These are phyloP conservation scores for Enchytraeus crypticus DNA, from an alignment of 2,888 invertebrate species.

Conservation along the genomic window DNA sequence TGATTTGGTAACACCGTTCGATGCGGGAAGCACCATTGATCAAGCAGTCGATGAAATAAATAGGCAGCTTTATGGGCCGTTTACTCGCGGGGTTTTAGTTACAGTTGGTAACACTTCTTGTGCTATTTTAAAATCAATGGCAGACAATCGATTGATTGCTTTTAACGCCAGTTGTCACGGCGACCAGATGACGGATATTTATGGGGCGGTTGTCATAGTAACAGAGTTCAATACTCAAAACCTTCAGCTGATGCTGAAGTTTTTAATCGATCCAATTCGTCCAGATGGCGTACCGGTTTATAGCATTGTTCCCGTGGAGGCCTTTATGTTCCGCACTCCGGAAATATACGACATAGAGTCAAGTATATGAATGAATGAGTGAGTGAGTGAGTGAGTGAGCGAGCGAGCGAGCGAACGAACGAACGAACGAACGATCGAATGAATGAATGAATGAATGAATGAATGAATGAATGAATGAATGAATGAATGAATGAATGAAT, in stretches of 20 bases:
- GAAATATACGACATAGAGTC: constrained; percentile 23
- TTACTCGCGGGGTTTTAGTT: constrained; percentile 26
- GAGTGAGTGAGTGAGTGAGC: too few species aligned
- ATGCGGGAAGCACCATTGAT: constrained; percentile 27
- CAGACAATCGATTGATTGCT: constrained; percentile 24
- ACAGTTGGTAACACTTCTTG: constrained; percentile 28
- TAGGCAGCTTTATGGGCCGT: constrained; percentile 26
- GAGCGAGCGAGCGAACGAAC: too few species aligned
- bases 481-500: too few species aligned
- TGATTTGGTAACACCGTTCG: constrained; percentile 22
- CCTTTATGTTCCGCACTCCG: constrained; percentile 24
- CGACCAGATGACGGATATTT: constrained; percentile 28
- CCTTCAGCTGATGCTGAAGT: constrained; percentile 26
- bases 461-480: too few species aligned
- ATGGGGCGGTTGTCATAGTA: constrained; percentile 25
- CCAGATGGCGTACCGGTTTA: constrained; percentile 29
- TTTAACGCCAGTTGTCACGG: constrained; percentile 29
- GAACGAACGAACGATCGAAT: too few species aligned
- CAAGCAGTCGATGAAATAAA: constrained; percentile 26
- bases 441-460: too few species aligned
- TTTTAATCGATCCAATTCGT: constrained; percentile 25
- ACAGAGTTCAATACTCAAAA: constrained; percentile 30
- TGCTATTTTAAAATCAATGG: constrained; percentile 20
- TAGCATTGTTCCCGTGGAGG: constrained; percentile 25
- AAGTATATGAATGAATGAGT: not conserved